phyloP scores from a whole-genome alignment of 2,113 vertebrate genomes.

The Tichodroma muraria region DNA sequence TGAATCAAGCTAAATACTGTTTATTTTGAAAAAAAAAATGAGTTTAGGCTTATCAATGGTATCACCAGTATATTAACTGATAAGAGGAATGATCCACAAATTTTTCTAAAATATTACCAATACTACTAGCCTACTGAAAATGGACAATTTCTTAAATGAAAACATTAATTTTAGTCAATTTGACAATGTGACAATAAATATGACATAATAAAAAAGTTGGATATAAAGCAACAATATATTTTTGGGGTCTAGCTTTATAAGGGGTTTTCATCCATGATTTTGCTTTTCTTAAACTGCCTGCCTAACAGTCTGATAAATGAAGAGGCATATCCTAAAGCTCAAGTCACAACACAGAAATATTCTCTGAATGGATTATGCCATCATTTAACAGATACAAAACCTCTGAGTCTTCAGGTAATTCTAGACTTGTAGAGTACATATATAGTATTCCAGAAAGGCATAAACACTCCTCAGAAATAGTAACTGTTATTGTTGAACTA shows the following conservation, averaged over 20 bases:
- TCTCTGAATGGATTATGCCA: not conserved
- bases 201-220: not conserved
- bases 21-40: not conserved
- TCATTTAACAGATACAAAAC: not conserved
- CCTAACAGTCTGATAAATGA: not conserved
- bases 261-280: not conserved
- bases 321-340: not conserved
- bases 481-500: not conserved
- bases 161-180: not conserved
- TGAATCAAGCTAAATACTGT: not conserved
- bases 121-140: not conserved
- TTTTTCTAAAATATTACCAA: not conserved
- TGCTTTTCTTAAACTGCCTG: not conserved
- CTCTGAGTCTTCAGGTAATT: not conserved
- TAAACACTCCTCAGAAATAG: not conserved
- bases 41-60: not conserved
- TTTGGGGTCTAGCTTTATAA: not conserved
- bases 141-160: not conserved
- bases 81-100: rapidly evolving
- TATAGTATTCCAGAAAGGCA: not conserved
- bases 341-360: not conserved
- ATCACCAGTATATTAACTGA: not conserved
- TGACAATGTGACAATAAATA: not conserved
- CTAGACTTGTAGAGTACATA: not conserved
- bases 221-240: not conserved